A percentile compares a stretch with the other conserved stretches of the same genome.
These are phyloP conservation scores for Piprites chloris DNA, from an alignment of 2,113 vertebrate species.

Conservation along the genomic window DNA sequence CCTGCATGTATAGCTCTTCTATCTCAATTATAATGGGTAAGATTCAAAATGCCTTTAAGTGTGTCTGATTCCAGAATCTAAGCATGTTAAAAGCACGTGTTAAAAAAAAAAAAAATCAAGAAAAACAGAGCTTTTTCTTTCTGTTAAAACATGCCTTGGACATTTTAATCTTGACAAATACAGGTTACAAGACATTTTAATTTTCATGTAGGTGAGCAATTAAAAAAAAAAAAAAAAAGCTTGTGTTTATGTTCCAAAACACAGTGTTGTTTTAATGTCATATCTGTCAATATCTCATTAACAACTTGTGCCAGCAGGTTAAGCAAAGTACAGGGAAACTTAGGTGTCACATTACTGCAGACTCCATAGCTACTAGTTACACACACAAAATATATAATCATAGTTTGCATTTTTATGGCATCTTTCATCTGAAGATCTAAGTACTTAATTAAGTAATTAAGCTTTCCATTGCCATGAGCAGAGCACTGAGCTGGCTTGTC, in stretches of 20 bases:
- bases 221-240: not conserved
- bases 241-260: conserved; percentile 35
- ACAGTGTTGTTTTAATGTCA: not conserved
- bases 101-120: not conserved
- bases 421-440: conserved; percentile 34
- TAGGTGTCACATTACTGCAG: conserved; percentile 2
- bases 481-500: not conserved
- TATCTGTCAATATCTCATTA: conserved; percentile 47
- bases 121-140: not conserved
- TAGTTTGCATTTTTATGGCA: conserved; percentile 1
- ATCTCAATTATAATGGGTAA: not conserved
- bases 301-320: conserved; percentile 28
- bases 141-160: conserved; percentile 32
- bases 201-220: not conserved
- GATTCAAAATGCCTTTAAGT: not conserved
- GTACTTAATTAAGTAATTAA: conserved; percentile 20
- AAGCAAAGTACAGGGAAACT: not conserved
- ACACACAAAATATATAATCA: not conserved
- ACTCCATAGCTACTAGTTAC: conserved; percentile 2
- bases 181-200: not conserved
- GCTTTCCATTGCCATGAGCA: not conserved
- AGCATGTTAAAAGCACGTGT: not conserved
- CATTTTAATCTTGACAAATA: conserved; percentile 19
- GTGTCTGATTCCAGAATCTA: not conserved
- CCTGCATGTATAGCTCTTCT: not conserved